These are phyloP conservation scores for Herpailurus yagouaroundi DNA, from an alignment of 2,113 vertebrate species.

Conservation along the genomic window DNA sequence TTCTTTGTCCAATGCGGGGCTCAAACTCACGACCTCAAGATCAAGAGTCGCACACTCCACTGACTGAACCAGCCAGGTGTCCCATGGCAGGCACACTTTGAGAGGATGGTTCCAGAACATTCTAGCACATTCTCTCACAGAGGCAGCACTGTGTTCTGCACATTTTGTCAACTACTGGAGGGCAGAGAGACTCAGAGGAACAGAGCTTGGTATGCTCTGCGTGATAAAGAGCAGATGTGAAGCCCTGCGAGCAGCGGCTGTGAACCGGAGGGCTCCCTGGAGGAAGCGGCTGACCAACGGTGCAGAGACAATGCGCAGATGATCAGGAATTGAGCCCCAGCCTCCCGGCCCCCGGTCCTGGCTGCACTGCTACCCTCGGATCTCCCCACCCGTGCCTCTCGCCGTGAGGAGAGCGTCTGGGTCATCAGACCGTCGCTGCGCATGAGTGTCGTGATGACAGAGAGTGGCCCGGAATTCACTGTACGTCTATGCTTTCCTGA, in stretches of 20 bases:
- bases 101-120: not conserved
- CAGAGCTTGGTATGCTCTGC: not conserved
- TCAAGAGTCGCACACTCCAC: not conserved
- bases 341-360: not conserved
- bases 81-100: not conserved
- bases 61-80: not conserved
- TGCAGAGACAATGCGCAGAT: not conserved
- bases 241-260: not conserved
- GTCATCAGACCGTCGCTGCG: not conserved
- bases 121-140: not conserved
- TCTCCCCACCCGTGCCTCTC: not conserved
- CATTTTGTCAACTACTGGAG: not conserved
- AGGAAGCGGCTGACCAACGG: not conserved
- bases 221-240: not conserved
- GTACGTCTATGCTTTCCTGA: not conserved
- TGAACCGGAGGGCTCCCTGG: not conserved
- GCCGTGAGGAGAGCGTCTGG: fast-evolving
- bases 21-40: not conserved
- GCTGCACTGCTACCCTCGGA: fast-evolving
- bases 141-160: not conserved
- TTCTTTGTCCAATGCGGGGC: not conserved
- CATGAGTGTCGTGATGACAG: not conserved
- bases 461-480: not conserved
- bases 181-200: not conserved
- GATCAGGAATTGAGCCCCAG: not conserved